Evolutionary conservation across 1,140 invertebrate genomes (phyloP).

Genomic region (Ditylenchus dipsaci): DNA sequence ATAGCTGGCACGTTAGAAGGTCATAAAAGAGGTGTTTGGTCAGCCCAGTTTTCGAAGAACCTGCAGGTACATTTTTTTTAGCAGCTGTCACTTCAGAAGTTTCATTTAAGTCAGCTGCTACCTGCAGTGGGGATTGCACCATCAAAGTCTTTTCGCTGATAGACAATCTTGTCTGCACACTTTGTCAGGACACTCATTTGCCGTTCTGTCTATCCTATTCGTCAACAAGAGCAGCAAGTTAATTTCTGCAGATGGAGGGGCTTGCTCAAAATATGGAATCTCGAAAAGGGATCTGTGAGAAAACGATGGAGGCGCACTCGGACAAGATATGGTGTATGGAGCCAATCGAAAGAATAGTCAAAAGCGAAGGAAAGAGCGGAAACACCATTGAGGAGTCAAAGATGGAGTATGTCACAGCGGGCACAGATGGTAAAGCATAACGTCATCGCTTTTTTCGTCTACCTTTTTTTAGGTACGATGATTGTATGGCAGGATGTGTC

Average conservation of each 20-base stretch:
- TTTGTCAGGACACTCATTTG: conserved; percentile 86
- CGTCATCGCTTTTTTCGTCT: too few relatives aligned
- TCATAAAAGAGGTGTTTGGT: conserved; percentile 86
- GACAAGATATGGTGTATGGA: conserved; percentile 50
- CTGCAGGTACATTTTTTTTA: too few relatives aligned
- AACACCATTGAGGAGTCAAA: background rate
- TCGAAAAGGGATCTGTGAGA: conserved; percentile 45
- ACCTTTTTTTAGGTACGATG: conserved; percentile 8
- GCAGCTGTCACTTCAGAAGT: conserved; percentile 6
- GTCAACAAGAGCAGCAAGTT: conserved; percentile 43
- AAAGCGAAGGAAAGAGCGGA: conserved; percentile 3
- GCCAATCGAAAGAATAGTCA: conserved; percentile 7
- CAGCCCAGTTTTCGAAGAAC: conserved; percentile 82
- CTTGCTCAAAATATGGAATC: conserved; percentile 51
- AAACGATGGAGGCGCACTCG: conserved; percentile 49
- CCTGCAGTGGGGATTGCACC: conserved; percentile 85
- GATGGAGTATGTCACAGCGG: conserved; percentile 40
- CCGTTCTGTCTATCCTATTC: conserved; percentile 68
- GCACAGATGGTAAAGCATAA: conserved; percentile 41
- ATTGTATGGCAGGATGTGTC: conserved; percentile 51
- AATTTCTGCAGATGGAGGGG: conserved; percentile 46
- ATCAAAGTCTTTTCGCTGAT: conserved; percentile 88
- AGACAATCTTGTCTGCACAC: conserved; percentile 79
- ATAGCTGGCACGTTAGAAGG: conserved; percentile 77
- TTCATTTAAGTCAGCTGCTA: conserved; percentile 68